phyloP scores from a whole-genome alignment of 2,888 invertebrate genomes.

The Subacronicta megacephala region DNA sequence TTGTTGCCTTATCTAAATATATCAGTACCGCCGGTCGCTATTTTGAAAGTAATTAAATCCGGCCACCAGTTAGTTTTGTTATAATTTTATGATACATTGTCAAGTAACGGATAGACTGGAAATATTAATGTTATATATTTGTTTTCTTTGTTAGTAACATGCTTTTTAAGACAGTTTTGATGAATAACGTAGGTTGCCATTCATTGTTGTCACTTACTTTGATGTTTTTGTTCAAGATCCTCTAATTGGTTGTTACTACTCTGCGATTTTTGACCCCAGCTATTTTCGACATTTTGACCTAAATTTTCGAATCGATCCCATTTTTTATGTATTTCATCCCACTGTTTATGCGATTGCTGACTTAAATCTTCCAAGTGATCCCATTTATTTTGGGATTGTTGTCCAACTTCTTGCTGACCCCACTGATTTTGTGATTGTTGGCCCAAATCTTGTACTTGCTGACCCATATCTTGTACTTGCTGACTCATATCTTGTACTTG shows the following conservation, averaged over 20 bases:
- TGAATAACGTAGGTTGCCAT: conserved; percentile 4
- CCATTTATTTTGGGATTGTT: conserved; percentile 61
- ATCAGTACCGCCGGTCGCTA: not conserved
- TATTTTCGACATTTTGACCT: conserved; percentile 59
- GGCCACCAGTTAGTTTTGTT: not conserved
- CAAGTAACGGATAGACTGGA: not conserved
- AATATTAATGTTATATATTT: not conserved
- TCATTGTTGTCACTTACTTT: conserved; percentile 50
- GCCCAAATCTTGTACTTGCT: conserved; percentile 50
- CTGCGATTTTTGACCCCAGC: conserved; percentile 54
- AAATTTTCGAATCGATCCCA: conserved; percentile 55
- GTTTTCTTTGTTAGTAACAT: conserved; percentile 33
- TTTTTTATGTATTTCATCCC: conserved; percentile 47
- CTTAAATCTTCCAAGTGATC: conserved; percentile 61
- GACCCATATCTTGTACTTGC: conserved; percentile 57
- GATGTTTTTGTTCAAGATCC: conserved; percentile 25
- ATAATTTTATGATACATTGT: not conserved
- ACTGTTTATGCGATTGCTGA: conserved; percentile 64
- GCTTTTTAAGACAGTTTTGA: conserved; percentile 11
- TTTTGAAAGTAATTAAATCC: not conserved
- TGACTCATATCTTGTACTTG: conserved; percentile 47
- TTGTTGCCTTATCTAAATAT: not conserved
- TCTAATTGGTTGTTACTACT: conserved; percentile 53
- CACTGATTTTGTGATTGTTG: conserved; percentile 54
- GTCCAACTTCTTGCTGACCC: conserved; percentile 58